Percentiles rank a stretch among this genome's conserved stretches.
Evolutionary conservation across 2,797 vertebrate genomes (phyloP).

Genomic region (Chaetodon trifasciatus): DNA sequence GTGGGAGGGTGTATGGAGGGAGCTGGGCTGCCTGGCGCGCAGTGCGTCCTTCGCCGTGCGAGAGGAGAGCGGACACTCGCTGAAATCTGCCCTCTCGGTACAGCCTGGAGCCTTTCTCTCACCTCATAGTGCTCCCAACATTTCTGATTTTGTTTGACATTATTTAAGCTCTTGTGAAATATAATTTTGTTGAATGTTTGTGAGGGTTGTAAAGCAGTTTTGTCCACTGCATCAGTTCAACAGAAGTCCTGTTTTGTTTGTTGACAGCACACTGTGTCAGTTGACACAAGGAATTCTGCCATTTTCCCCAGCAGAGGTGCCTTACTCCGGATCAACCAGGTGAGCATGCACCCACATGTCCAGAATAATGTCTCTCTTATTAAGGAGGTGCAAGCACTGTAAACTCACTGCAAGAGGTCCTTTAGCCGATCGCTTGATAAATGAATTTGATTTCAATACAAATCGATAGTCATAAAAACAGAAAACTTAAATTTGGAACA

Average conservation of each 20-base stretch:
- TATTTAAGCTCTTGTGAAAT: background rate
- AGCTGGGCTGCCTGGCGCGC: constrained; percentile 94
- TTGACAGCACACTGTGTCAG: constrained; percentile 91
- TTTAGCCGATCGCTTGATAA: background rate
- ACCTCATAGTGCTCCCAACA: background rate
- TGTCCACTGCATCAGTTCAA: background rate
- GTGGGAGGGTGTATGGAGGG: constrained; percentile 98
- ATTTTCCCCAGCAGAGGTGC: constrained; percentile 93
- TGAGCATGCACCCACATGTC: constrained; percentile 56
- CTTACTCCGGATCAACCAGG: constrained; percentile 96
- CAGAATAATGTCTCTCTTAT: background rate
- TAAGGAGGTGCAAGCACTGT: background rate
- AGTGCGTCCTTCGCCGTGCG: constrained; percentile 96
- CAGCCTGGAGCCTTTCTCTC: background rate
- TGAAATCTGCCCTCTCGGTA: constrained; percentile 96
- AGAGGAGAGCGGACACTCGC: constrained; percentile 95
- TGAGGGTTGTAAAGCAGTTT: background rate
- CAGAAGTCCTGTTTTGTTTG: background rate
- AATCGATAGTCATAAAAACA: background rate
- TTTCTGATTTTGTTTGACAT: background rate
- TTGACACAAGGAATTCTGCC: constrained; percentile 94
- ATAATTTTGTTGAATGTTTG: background rate
- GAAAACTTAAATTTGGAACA: background rate
- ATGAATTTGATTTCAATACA: background rate
- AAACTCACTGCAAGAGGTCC: background rate